These are phyloP conservation scores for Phodopus roborovskii DNA, from an alignment of 2,113 vertebrate species.

Conservation along the genomic window DNA sequence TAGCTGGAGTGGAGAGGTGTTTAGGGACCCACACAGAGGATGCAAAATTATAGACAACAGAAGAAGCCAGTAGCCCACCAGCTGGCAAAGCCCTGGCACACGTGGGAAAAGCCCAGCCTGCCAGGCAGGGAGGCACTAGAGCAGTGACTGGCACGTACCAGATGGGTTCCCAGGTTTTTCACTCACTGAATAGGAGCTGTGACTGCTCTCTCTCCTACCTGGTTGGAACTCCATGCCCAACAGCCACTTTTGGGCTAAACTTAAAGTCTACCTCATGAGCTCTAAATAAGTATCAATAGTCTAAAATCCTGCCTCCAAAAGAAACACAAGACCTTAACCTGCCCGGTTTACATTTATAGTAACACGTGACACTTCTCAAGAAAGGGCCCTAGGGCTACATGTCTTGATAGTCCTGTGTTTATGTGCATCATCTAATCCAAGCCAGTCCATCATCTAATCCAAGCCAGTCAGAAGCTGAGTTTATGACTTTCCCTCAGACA, in stretches of 20 bases:
- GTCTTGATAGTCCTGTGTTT: neutral
- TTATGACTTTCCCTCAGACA: neutral
- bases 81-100: neutral
- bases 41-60: neutral
- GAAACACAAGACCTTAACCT: neutral
- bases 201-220: neutral
- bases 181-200: fast-evolving
- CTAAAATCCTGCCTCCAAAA: conserved; percentile 1
- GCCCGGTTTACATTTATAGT: neutral
- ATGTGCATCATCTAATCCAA: neutral
- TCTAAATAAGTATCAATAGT: neutral
- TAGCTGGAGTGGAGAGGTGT: neutral
- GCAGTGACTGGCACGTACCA: fast-evolving
- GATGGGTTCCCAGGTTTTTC: neutral
- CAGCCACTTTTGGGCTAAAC: neutral
- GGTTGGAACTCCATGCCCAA: neutral
- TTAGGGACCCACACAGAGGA: neutral
- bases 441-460: neutral
- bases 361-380: neutral
- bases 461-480: neutral
- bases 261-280: neutral
- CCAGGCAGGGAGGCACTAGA: fast-evolving
- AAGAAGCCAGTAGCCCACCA: neutral
- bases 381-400: neutral
- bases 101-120: neutral